These are phyloP conservation scores for Sitta carolinensis DNA, from an alignment of 2,797 vertebrate genomes.

Conservation along the genomic window DNA sequence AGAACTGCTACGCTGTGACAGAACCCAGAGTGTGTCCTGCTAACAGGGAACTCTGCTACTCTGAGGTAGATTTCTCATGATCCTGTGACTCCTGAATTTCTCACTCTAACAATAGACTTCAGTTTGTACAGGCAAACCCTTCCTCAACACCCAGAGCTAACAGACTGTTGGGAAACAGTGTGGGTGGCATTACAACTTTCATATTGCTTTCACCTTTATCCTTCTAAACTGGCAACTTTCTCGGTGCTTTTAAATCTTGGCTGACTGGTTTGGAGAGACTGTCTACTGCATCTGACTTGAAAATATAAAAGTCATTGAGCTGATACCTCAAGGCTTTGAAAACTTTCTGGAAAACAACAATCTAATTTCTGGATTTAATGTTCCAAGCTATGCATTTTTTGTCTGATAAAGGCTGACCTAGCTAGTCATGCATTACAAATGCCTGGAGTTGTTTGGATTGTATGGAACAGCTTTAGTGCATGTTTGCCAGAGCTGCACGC, in stretches of 20 bases:
- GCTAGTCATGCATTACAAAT: constrained; percentile 55
- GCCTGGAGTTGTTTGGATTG: neutral
- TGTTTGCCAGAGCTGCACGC: constrained; percentile 5
- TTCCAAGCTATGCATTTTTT: constrained; percentile 53
- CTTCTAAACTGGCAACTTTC: neutral
- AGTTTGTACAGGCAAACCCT: neutral
- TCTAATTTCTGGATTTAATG: constrained; percentile 62
- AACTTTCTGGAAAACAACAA: constrained; percentile 5
- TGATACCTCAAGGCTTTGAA: constrained; percentile 7
- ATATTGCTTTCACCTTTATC: neutral
- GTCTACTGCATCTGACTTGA: neutral
- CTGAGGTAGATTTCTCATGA: neutral
- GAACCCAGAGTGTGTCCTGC: neutral
- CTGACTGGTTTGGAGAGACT: neutral
- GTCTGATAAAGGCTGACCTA: constrained; percentile 48
- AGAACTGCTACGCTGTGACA: neutral
- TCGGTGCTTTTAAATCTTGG: neutral
- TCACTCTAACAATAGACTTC: neutral
- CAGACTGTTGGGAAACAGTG: neutral
- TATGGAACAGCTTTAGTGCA: neutral
- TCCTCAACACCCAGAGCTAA: neutral
- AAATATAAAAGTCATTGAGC: neutral
- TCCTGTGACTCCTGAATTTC: neutral
- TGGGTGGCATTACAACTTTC: neutral
- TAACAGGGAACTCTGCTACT: neutral